These are phyloP conservation scores for Dusona sp. DNA, from an alignment of 2,888 invertebrate species.

Conservation along the genomic window DNA sequence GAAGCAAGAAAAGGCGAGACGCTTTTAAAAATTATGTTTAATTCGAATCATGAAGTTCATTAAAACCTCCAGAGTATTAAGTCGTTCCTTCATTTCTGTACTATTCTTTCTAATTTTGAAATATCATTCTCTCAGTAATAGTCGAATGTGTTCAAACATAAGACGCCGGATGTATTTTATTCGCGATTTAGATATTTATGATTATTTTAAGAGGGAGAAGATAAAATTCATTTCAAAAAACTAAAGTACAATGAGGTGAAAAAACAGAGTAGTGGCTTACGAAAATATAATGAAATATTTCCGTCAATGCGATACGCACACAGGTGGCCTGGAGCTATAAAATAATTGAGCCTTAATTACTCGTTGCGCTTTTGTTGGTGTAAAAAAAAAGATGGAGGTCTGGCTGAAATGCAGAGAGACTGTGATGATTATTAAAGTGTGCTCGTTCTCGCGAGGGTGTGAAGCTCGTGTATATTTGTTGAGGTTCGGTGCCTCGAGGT, in stretches of 20 bases:
- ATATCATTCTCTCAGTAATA: no score
- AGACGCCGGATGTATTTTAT: no score
- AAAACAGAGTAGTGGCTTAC: not conserved
- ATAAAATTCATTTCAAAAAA: not conserved
- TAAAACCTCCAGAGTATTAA: no score
- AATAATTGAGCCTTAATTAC: constrained; percentile 75
- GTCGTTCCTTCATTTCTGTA: no score
- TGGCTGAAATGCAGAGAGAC: constrained; percentile 9
- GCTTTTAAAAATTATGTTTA: no score
- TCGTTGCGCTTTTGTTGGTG: constrained; percentile 30
- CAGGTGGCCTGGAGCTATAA: constrained; percentile 53
- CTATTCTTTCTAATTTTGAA: not conserved
- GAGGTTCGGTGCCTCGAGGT: constrained; percentile 43
- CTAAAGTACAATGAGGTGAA: not conserved
- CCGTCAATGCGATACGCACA: constrained; percentile 23
- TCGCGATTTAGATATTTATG: not conserved
- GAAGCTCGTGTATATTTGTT: constrained; percentile 19
- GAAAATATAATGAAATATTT: constrained; percentile 56
- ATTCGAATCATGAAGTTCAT: no score
- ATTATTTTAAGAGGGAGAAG: not conserved
- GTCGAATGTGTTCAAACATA: no score
- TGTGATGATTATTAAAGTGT: constrained; percentile 35
- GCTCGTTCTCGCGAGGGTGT: not conserved
- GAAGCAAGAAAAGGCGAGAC: not conserved
- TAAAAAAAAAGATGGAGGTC: not conserved